phyloP scores from a whole-genome alignment of 1,140 invertebrate genomes.

The Ladona fulva region DNA sequence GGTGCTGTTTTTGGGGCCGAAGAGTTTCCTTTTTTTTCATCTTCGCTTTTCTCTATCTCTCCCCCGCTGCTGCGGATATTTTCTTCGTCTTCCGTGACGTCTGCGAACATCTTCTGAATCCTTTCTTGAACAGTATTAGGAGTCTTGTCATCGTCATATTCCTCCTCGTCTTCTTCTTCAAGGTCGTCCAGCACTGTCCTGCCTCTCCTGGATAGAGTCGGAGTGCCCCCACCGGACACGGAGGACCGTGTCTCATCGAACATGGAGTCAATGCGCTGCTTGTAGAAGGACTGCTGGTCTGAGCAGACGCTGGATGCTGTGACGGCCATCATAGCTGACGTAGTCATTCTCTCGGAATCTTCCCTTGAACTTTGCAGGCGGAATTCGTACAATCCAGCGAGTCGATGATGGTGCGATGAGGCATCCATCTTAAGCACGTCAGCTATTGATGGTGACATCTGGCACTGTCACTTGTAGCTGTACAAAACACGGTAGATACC shows the following conservation, averaged over 20 bases:
- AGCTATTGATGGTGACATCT: not conserved
- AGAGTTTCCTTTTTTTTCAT: slow-evolving; percentile 13
- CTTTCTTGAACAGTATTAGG: slow-evolving; percentile 71
- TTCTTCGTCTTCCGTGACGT: slow-evolving; percentile 55
- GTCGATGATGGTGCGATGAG: not conserved
- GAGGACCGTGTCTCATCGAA: slow-evolving; percentile 55
- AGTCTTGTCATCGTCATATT: slow-evolving; percentile 23
- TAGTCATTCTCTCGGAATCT: not conserved
- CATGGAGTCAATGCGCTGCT: slow-evolving; percentile 72
- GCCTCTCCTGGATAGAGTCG: not conserved
- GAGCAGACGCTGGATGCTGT: not conserved
- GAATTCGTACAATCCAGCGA: not conserved
- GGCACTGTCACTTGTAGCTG: not conserved
- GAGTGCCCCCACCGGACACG: slow-evolving; percentile 12
- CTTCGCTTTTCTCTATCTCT: not conserved
- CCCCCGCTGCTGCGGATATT: slow-evolving; percentile 23
- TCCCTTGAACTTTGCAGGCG: not conserved
- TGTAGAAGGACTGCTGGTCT: slow-evolving; percentile 47
- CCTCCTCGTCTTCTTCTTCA: not conserved
- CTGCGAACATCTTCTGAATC: slow-evolving; percentile 77
- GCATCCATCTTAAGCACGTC: not conserved
- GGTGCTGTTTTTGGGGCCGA: not conserved
- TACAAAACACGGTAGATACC: too few relatives aligned
- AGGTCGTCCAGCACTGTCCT: not conserved
- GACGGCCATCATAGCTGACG: not conserved